phyloP scores from a whole-genome alignment of 2,888 invertebrate species.

The Elysia crispata region DNA sequence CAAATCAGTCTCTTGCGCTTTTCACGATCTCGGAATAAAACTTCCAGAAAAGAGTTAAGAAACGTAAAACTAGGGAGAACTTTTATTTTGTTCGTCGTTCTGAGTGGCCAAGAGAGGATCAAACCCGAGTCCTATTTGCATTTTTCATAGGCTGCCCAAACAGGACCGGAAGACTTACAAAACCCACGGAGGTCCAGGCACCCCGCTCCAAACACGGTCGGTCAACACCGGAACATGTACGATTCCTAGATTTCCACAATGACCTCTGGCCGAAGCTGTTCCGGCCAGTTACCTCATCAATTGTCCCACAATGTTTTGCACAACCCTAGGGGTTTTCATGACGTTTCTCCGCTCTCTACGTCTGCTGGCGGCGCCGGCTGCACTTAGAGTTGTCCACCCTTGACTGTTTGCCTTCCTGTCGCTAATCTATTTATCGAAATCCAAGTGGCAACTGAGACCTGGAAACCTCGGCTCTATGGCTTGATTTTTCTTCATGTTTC shows the following conservation, averaged over 20 bases:
- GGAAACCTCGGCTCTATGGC: background rate
- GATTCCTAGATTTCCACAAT: constrained; percentile 13
- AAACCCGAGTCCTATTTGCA: constrained; percentile 15
- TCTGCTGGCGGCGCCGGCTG: constrained; percentile 9
- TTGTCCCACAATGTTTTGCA: background rate
- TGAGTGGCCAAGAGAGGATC: too few species aligned
- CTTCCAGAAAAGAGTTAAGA: too few species aligned
- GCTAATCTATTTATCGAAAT: constrained; percentile 29
- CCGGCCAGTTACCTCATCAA: constrained; percentile 11
- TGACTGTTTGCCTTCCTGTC: constrained; percentile 9
- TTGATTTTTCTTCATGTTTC: too few species aligned
- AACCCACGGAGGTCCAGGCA: background rate
- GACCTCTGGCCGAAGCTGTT: background rate
- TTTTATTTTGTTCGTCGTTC: too few species aligned
- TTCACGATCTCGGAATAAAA: too few species aligned
- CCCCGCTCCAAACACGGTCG: constrained; percentile 10
- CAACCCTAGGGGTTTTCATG: too few species aligned
- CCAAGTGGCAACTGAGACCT: constrained; percentile 2
- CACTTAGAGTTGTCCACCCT: background rate
- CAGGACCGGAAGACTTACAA: constrained; percentile 24
- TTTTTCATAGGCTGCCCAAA: constrained; percentile 20
- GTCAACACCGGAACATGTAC: constrained; percentile 22
- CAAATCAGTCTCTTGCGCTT: too few species aligned
- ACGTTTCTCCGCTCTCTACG: background rate
- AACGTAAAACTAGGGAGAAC: too few species aligned